Evolutionary conservation across 1,140 invertebrate genomes (phyloP).

Genomic region (Ceratoteleas bidentatus): DNA sequence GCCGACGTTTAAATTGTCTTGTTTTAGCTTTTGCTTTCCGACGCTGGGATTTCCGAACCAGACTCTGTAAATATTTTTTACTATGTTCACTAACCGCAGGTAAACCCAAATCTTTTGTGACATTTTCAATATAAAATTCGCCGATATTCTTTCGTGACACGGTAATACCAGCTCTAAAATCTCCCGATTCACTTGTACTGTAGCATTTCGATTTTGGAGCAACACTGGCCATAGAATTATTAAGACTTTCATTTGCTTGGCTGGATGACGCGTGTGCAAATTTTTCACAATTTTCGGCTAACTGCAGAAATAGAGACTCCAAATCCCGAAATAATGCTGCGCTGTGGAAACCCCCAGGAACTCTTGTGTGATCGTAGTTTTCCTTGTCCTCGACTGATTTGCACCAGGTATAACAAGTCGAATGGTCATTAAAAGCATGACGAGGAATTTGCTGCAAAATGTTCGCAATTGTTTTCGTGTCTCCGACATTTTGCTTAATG

Average conservation of each 20-base stretch:
- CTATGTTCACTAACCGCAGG: not conserved
- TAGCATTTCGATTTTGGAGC: constrained; percentile 45
- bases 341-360: constrained; percentile 42
- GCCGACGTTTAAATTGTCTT: constrained; percentile 27
- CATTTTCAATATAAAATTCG: constrained; percentile 20
- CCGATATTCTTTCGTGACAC: constrained; percentile 56
- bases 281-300: constrained; percentile 24
- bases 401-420: constrained; percentile 41
- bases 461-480: constrained; percentile 11
- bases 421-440: constrained; percentile 50
- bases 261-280: constrained; percentile 41
- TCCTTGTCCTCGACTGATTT: constrained; percentile 14
- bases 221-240: constrained; percentile 37
- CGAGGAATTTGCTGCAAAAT: constrained; percentile 48
- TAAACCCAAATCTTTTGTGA: not conserved
- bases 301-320: constrained; percentile 10
- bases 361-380: constrained; percentile 37
- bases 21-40: constrained; percentile 25
- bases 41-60: constrained; percentile 1
- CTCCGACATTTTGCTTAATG: constrained; percentile 48
- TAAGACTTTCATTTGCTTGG: constrained; percentile 52
- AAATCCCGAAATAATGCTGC: constrained; percentile 31
- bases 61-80: not conserved
- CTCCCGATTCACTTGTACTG: constrained; percentile 28
- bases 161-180: constrained; percentile 15